Conservation (phyloP, 2,888 invertebrate genomes). For the Acleris laterana region DNA sequence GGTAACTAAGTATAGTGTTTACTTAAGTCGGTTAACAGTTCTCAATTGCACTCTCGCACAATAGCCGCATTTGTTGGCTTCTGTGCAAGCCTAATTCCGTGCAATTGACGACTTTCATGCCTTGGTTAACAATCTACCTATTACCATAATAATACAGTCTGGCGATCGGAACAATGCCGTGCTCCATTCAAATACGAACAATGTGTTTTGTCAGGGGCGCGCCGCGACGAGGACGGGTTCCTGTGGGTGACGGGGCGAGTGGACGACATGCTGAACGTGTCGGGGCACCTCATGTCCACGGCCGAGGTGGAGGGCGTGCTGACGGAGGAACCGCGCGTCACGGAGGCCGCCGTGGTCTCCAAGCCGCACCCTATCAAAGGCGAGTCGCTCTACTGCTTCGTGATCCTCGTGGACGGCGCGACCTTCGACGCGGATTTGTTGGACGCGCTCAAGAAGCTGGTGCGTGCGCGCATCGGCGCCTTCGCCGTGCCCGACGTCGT, state of each 20-base stretch:
- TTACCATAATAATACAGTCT: too few species aligned
- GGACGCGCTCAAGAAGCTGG: conserved; percentile 89
- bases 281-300: conserved; percentile 98
- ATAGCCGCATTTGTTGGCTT: too few species aligned
- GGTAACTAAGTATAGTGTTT: too few species aligned
- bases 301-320: conserved; percentile 95
- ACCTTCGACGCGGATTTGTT: conserved; percentile 88
- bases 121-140: too few species aligned
- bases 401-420: conserved; percentile 93
- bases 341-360: conserved; percentile 98
- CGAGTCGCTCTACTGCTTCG: conserved; percentile 98
- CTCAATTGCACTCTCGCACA: too few species aligned
- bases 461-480: conserved; percentile 96
- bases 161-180: too few species aligned
- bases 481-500: conserved; percentile 98
- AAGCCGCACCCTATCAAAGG: conserved; percentile 98
- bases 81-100: too few species aligned
- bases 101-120: too few species aligned
- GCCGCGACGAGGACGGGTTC: conserved; percentile 96
- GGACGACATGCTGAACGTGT: conserved; percentile 99
- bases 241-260: conserved; percentile 98
- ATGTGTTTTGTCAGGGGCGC: conserved; percentile 87
- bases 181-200: neutral
- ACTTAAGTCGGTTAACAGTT: too few species aligned
- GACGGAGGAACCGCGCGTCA: conserved; percentile 89